phyloP scores from a whole-genome alignment of 2,797 vertebrate species.

The Leptodactylus fallax region DNA sequence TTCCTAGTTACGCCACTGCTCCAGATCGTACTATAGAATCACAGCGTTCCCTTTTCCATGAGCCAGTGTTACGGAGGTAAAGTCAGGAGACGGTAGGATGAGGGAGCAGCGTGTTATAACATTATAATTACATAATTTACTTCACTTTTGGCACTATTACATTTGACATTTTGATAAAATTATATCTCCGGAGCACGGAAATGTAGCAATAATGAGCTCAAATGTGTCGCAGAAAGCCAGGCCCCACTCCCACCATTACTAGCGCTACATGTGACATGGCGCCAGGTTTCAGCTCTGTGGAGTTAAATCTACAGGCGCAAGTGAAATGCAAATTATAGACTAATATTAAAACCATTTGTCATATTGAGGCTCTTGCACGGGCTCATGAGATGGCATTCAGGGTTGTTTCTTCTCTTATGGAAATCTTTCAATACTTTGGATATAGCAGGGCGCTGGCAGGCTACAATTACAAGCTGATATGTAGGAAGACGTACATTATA shows the following conservation, averaged over 20 bases:
- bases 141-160: not conserved
- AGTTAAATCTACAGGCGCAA: conserved; percentile 8
- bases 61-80: not conserved
- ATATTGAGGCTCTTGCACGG: not conserved
- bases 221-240: not conserved
- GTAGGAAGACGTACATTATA: not conserved
- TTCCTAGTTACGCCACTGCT: no score
- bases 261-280: not conserved
- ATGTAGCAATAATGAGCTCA: conserved; percentile 18
- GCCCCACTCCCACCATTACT: not conserved
- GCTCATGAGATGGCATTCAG: not conserved
- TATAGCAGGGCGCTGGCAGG: not conserved
- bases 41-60: not conserved
- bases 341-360: conserved; percentile 40
- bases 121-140: not conserved
- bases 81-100: not conserved
- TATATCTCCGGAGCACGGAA: conserved; percentile 5
- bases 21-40: no score
- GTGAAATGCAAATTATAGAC: conserved; percentile 20
- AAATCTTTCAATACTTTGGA: not conserved
- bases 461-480: not conserved
- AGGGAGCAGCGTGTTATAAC: not conserved
- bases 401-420: not conserved
- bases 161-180: conserved; percentile 36
- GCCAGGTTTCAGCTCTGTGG: conserved; percentile 7